Base-by-base conservation (phyloP, 2,113 vertebrate genomes). In the Rhipidura dahli region DNA sequence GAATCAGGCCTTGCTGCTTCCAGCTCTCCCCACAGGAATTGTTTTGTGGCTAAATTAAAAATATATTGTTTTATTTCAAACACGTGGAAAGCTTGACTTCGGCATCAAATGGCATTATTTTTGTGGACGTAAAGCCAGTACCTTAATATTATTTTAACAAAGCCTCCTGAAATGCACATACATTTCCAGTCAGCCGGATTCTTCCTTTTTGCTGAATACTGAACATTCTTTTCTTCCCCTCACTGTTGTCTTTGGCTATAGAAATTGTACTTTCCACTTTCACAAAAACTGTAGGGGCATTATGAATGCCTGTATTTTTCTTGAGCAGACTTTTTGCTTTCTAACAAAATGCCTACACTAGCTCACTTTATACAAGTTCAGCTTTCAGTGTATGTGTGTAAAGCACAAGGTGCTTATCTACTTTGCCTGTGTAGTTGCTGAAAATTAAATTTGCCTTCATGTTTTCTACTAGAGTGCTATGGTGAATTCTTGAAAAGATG, bases 171-270 rank as follows among this genome's bases (percentile, higher is more conserved):
- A 95, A 94, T 94, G 95, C 92, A 94, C 91, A 88, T 94, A 73
- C 63, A 95, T 98, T 97, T 96, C 95, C 95, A 97, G 91, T 97
- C 97, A 97, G 96, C 96, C 90, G 24, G 92, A 97, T 97, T 97
- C 97, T 97, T 98, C 96, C 96, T 97, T 98, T 97, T 96, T 94
- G 97, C 97, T 94, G 95, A 97, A 97, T 98, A 94, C 93, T 96
- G 91, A 97, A 95, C 98, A 98, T 98, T 98, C 97, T 97, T 98
- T 97, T 97, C 97, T 97, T 97, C 96, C 94, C 94, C 94, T 96
- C 85, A 82, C 93, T 98, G 97, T 98, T 98, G 98, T 98, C 95
- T 97, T 98, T 98, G 98, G 98, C 98, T 90, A 57, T 83, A 75
- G 90, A 64, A 71, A 93, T 95, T 89, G 96, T 96, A 98, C 97